Percentiles rank a stretch among this genome's conserved stretches.
Evolutionary conservation across 2,888 invertebrate genomes (phyloP).

Genomic region (Microplitis deprimator): DNA sequence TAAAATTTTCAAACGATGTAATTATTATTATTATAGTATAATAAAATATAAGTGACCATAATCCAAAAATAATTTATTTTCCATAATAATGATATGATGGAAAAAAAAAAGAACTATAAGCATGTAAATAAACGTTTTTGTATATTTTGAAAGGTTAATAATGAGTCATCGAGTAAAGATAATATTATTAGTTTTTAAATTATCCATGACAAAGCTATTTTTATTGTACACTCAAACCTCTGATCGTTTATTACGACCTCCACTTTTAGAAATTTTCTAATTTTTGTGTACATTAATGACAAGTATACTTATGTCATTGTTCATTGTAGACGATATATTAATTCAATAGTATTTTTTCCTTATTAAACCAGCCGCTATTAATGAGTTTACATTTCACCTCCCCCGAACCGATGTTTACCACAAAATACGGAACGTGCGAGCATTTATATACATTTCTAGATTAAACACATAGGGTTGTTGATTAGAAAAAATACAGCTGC

Average conservation of each 20-base stretch:
- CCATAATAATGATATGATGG: too few relatives aligned
- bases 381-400: constrained; percentile 8
- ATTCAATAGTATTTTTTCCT: neutral
- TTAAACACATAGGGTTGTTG: constrained; percentile 20
- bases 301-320: neutral
- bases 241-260: neutral
- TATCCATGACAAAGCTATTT: constrained; percentile 1
- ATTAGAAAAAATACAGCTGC: constrained; percentile 53
- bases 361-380: neutral
- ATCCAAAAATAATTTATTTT: too few relatives aligned
- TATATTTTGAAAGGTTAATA: neutral
- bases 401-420: neutral
- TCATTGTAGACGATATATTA: neutral
- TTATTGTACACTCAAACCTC: neutral
- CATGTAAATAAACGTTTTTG: neutral
- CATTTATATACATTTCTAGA: constrained; percentile 24
- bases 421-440: neutral
- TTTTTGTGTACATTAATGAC: neutral
- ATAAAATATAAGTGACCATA: too few relatives aligned
- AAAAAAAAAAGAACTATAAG: neutral
- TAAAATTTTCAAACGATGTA: too few relatives aligned
- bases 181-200: neutral
- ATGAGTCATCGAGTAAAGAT: constrained; percentile 4
- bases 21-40: too few relatives aligned
- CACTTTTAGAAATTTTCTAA: neutral